Conservation (phyloP, 2,888 invertebrate species). For the Hedychridium roseum region DNA sequence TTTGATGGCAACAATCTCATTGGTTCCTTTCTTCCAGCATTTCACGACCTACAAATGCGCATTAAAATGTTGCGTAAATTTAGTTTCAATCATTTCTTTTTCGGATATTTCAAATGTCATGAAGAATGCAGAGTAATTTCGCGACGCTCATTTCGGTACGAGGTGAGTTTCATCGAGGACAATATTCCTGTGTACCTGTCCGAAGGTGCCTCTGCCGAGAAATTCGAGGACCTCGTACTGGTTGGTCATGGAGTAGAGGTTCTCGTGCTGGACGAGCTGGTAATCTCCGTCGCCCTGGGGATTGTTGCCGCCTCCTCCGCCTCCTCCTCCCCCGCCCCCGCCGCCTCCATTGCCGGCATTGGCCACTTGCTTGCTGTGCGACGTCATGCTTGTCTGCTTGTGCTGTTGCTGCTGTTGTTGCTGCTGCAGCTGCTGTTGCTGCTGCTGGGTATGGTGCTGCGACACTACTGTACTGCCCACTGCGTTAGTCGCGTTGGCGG, state of each 20-base stretch:
- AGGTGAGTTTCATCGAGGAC: no score
- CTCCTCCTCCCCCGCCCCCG: conserved; percentile 63
- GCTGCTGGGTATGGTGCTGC: conserved; percentile 58
- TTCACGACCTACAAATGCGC: conserved; percentile 85
- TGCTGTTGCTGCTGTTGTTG: conserved; percentile 65
- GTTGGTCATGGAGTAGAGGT: conserved; percentile 95
- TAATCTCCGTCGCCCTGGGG: conserved; percentile 90
- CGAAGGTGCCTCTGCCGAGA: conserved; percentile 98
- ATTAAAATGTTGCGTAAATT: not conserved
- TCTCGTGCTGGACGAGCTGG: conserved; percentile 98
- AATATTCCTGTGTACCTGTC: no score
- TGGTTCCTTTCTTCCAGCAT: conserved; percentile 99
- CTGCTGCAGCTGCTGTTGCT: conserved; percentile 60
- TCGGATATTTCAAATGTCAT: no score
- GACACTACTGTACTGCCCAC: conserved; percentile 62
- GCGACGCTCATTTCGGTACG: no score
- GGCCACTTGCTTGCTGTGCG: conserved; percentile 82
- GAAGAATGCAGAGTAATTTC: no score
- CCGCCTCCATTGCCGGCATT: conserved; percentile 73
- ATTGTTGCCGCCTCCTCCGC: conserved; percentile 67
- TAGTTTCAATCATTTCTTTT: no score
- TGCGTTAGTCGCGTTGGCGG: conserved; percentile 64
- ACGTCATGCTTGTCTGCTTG: conserved; percentile 75
- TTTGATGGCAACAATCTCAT: conserved; percentile 99
- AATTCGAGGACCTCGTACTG: conserved; percentile 98